A percentile compares a stretch with the other conserved stretches of the same genome.
Conservation (phyloP, 1,140 invertebrate species). For the Olivierus martensii region DNA sequence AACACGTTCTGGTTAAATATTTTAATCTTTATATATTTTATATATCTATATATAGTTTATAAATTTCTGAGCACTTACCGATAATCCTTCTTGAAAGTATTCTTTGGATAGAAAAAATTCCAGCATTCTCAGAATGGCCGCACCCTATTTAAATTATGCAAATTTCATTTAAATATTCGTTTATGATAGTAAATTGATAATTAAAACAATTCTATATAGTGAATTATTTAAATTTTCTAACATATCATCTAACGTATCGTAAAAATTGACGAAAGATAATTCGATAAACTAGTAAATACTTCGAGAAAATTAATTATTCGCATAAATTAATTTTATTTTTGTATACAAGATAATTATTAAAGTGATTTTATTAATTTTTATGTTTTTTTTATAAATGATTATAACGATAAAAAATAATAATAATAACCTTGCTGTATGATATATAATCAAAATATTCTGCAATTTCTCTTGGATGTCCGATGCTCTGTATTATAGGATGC, state of each 20-base stretch:
- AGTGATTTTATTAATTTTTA: too few relatives aligned
- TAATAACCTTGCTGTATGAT: slow-evolving; percentile 64
- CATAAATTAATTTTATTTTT: too few relatives aligned
- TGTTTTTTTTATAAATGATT: too few relatives aligned
- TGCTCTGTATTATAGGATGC: slow-evolving; percentile 70
- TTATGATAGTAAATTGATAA: slow-evolving; percentile 64
- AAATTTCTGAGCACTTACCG: slow-evolving; percentile 48
- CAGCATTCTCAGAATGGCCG: slow-evolving; percentile 89
- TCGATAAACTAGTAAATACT: too few relatives aligned
- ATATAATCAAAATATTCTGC: slow-evolving; percentile 82
- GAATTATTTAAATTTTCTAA: too few relatives aligned
- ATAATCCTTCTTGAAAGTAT: slow-evolving; percentile 58
- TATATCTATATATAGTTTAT: neutral
- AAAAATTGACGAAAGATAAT: too few relatives aligned
- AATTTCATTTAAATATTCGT: slow-evolving; percentile 29
- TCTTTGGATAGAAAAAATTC: slow-evolving; percentile 85
- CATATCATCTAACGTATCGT: too few relatives aligned
- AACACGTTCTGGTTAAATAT: too few relatives aligned
- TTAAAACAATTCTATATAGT: too few relatives aligned
- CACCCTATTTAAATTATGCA: slow-evolving; percentile 34
- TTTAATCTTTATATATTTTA: neutral
- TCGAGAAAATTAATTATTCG: too few relatives aligned
- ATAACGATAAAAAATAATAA: slow-evolving; percentile 34
- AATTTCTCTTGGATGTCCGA: slow-evolving; percentile 72
- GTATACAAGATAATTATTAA: too few relatives aligned